Conservation (phyloP, 2,797 vertebrate species). For the Chelmon rostratus region DNA sequence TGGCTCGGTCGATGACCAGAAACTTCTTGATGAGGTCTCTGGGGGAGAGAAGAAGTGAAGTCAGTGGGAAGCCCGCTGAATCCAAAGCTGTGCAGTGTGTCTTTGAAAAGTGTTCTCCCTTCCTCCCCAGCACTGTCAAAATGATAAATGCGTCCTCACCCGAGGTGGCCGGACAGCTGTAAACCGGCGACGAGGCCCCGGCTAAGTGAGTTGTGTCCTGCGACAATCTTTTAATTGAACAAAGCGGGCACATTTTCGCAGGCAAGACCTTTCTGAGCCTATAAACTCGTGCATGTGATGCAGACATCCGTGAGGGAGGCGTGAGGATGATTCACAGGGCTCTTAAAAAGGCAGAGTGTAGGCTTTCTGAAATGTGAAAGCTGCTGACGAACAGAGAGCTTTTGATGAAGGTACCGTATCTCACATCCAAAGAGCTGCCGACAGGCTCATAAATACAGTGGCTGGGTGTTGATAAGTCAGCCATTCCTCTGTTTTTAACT, state of each 20-base stretch:
- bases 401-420: conserved; percentile 24
- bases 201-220: conserved; percentile 18
- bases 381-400: conserved; percentile 18
- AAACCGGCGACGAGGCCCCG: not conserved
- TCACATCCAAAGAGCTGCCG: conserved; percentile 22
- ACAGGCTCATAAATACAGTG: conserved; percentile 47
- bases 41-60: conserved; percentile 28
- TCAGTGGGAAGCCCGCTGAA: no score
- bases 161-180: not conserved
- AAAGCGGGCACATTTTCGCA: not conserved
- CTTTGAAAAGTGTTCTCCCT: not conserved
- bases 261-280: conserved; percentile 2
- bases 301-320: not conserved
- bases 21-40: conserved; percentile 98
- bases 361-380: conserved; percentile 26
- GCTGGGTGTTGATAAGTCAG: conserved; percentile 39
- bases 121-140: conserved; percentile 17
- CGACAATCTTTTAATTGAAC: conserved; percentile 55
- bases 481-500: conserved; percentile 18
- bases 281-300: not conserved
- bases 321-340: conserved; percentile 7
- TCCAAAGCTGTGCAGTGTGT: conserved; percentile 3
- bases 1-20: conserved; percentile 94
- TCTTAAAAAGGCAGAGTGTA: conserved; percentile 19
- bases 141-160: conserved; percentile 35